Percentiles rank a stretch among this genome's conserved stretches.
Evolutionary conservation across 37 sponge, comb jelly and placozoan species (phyloP).

Genomic region (Geodia barretti): DNA sequence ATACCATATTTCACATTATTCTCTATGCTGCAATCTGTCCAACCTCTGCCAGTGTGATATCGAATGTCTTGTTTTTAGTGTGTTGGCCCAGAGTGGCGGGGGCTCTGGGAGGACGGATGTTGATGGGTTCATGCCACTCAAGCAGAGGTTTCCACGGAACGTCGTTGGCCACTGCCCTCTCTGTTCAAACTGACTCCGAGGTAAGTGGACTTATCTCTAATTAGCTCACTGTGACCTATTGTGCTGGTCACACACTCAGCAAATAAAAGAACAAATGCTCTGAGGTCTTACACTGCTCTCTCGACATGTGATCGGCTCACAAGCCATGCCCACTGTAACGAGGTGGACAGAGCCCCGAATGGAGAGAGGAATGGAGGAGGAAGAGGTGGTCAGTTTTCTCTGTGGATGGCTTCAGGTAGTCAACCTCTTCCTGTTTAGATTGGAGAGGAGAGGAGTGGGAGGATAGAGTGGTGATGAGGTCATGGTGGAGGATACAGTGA

Average conservation of each 20-base stretch:
- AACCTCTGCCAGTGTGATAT: too few relatives aligned
- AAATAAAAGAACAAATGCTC: background rate
- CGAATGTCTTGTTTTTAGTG: too few relatives aligned
- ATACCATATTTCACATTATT: too few relatives aligned
- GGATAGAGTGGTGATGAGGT: constrained; percentile 4
- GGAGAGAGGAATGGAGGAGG: background rate
- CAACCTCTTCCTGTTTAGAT: background rate
- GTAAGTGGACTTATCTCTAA: background rate
- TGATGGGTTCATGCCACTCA: constrained; percentile 65
- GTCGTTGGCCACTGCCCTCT: constrained; percentile 8
- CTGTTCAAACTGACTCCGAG: constrained; percentile 17
- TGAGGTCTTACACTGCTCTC: background rate
- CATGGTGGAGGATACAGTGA: constrained; percentile 5
- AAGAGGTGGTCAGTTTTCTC: background rate
- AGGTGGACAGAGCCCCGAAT: background rate
- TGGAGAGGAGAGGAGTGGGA: constrained; percentile 6
- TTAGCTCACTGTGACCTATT: too few relatives aligned
- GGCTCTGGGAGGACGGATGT: constrained; percentile 60
- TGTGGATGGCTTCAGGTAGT: background rate
- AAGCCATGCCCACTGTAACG: background rate
- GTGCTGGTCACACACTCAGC: background rate
- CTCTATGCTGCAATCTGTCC: too few relatives aligned
- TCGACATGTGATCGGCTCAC: background rate
- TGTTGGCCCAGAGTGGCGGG: background rate
- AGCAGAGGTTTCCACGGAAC: constrained; percentile 21